Evolutionary conservation across 2,888 invertebrate species (phyloP).

Genomic region (Pandemis cinnamomeana): DNA sequence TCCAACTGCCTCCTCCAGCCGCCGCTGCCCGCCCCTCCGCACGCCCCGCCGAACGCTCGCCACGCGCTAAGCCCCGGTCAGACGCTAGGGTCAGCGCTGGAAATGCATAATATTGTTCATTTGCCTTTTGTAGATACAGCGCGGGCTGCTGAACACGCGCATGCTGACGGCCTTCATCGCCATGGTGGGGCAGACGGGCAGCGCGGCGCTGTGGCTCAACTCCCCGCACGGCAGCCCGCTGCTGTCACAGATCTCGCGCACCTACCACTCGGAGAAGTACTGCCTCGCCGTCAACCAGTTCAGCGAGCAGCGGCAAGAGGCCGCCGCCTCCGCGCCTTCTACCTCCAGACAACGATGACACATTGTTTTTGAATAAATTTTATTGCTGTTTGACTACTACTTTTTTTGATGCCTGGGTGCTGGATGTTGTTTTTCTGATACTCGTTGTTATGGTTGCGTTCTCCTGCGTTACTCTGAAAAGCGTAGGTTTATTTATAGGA

Average conservation of each 20-base stretch:
- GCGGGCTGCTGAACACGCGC: slow-evolving; percentile 74
- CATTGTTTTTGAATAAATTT: slow-evolving; percentile 12
- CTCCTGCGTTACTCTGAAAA: background rate
- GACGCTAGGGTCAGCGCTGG: too few species aligned
- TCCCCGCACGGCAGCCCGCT: slow-evolving; percentile 78
- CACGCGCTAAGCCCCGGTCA: too few species aligned
- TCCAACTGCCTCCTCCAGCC: too few species aligned
- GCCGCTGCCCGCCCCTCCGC: too few species aligned
- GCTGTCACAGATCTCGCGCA: slow-evolving; percentile 76
- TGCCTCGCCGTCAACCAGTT: slow-evolving; percentile 80
- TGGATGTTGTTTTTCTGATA: background rate
- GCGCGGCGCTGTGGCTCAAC: slow-evolving; percentile 75
- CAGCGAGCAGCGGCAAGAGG: slow-evolving; percentile 56
- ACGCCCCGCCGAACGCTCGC: too few species aligned
- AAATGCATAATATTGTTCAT: too few species aligned
- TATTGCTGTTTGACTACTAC: background rate
- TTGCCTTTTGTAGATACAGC: slow-evolving; percentile 59
- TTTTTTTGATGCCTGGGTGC: background rate
- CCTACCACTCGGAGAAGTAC: slow-evolving; percentile 80
- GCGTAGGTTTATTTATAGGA: too few species aligned
- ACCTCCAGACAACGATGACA: slow-evolving; percentile 63
- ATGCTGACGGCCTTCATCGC: slow-evolving; percentile 79
- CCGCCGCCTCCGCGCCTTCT: slow-evolving; percentile 60
- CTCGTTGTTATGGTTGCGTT: background rate
- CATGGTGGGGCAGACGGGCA: slow-evolving; percentile 77